Evolutionary conservation across 2,888 invertebrate genomes (phyloP).

Genomic region (Philhelius pedissequus): DNA sequence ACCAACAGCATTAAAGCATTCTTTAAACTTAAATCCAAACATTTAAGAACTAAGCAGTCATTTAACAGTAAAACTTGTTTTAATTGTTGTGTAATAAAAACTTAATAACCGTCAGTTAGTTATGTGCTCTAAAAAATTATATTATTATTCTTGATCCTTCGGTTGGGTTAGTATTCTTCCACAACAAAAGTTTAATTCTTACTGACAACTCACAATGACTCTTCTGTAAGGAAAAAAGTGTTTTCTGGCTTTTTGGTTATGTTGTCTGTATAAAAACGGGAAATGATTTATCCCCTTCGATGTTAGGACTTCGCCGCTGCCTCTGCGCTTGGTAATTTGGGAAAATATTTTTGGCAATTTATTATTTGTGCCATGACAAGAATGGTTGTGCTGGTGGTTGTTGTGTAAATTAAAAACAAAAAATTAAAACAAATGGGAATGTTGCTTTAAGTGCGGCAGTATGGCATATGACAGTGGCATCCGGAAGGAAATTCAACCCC

Average conservation of each 20-base stretch:
- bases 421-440: neutral
- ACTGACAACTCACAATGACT: neutral
- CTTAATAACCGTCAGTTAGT: neutral
- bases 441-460: neutral
- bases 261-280: neutral
- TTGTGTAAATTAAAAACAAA: neutral
- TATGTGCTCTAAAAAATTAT: neutral
- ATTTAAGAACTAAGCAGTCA: neutral
- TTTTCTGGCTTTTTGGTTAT: neutral
- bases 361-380: neutral
- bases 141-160: neutral
- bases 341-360: slow-evolving; percentile 13
- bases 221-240: neutral
- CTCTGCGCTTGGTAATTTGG: neutral
- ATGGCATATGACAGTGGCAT: neutral
- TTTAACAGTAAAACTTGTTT: neutral
- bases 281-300: slow-evolving; percentile 7
- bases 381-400: neutral
- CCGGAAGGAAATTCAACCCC: too few relatives aligned
- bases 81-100: neutral
- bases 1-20: too few relatives aligned
- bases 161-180: neutral
- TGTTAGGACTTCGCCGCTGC: neutral
- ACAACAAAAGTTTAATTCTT: neutral
- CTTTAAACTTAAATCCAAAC: neutral